Percentiles rank a stretch among this genome's conserved stretches.
Evolutionary conservation across 2,797 vertebrate genomes (phyloP).

Genomic region (Gastrophryne carolinensis): DNA sequence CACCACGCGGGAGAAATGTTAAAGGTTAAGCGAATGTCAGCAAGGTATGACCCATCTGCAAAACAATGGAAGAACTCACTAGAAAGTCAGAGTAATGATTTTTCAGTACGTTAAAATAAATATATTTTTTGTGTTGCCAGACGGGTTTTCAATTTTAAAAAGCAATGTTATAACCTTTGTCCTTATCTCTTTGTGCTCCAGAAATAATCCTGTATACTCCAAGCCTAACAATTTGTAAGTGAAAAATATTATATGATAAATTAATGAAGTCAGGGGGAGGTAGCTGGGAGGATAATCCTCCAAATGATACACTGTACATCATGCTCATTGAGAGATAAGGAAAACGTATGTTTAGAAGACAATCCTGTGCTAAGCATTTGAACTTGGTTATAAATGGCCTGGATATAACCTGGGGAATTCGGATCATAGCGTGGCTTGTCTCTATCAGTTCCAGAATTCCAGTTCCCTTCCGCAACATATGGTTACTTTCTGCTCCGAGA

Average conservation of each 20-base stretch:
- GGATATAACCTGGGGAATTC: neutral
- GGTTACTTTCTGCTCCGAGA: neutral
- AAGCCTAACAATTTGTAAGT: neutral
- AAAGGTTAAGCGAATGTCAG: too few species aligned
- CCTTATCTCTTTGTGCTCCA: too few species aligned
- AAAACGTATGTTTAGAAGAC: slow-evolving; percentile 6
- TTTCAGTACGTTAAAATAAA: too few species aligned
- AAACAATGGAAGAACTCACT: too few species aligned
- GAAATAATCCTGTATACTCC: neutral
- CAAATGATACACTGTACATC: slow-evolving; percentile 10
- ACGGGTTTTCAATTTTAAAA: too few species aligned
- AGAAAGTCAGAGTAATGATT: too few species aligned
- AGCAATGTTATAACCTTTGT: too few species aligned
- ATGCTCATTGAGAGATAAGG: neutral
- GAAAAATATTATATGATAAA: neutral
- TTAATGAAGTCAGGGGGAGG: neutral
- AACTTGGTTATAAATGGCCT: neutral
- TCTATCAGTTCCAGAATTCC: neutral
- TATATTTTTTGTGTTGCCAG: too few species aligned
- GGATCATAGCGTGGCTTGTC: neutral
- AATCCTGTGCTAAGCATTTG: neutral
- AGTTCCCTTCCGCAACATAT: neutral
- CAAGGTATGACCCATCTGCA: too few species aligned
- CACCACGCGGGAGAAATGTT: too few species aligned
- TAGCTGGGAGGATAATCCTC: slow-evolving; percentile 3